Evolutionary conservation across 2,113 vertebrate species (phyloP), one percentile per base, ranked within the genome.

Genomic region (Peucedramus taeniatus): DNA sequence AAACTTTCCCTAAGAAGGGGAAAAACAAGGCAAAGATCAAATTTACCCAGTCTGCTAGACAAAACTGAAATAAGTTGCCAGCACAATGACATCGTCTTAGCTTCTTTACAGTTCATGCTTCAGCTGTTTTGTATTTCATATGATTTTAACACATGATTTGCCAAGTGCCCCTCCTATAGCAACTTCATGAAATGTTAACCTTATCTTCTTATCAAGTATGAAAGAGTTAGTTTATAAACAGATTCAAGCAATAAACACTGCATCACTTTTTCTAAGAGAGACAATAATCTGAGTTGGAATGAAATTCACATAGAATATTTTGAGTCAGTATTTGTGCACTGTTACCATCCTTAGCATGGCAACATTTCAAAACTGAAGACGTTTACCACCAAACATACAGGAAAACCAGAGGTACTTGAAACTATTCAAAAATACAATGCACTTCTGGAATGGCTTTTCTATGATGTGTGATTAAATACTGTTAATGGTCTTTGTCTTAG

Each of bases 1-100:
- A 97, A 99, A 99, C 94, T 99, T 99, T 37, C 99, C 99, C 99
- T 99, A 89, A 78, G 80, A 68, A 94, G 17, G 23, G 66, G 96
- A 56, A 84, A 76, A 92, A 94, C 15, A 61, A 37, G 37, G 13
- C 37, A 87, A 26, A 74, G 11, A 72, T 31, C 33, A 74, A 45
- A 84, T 83, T 60, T 53, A 93, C 57, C 8, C 23, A 47, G 37
- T 13, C 57, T 86, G 53, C 18, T 33, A 26, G 35, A 59, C 21
- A 75, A 68, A 90, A 94, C 8, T 45, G 45, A 92, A 61, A 64
- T 26, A 24, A 78, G 24, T 15, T 56, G 23, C 8, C 19, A 68
- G 51, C 45, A 85, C 17, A 56, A 35, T 11, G 26, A 37, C 30
- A 47, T 10, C 11, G 39, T 59, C 54, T 61, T 65, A 63, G 47